Percentiles rank a stretch among this genome's conserved stretches.
Conservation (phyloP, 2,113 vertebrate genomes). For the Lophochroa leadbeateri region DNA sequence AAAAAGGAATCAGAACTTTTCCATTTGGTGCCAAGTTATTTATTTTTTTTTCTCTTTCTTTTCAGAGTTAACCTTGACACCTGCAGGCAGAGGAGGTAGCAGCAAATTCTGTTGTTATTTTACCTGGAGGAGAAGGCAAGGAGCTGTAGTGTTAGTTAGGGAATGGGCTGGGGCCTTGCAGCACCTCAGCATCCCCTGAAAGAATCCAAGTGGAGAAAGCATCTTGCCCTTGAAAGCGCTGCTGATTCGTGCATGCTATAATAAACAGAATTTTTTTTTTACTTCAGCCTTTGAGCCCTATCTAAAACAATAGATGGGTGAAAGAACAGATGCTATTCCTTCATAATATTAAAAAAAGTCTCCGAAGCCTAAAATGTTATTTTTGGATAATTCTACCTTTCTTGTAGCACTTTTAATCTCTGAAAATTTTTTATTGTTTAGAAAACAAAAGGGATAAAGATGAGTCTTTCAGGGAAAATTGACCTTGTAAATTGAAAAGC, state of each 20-base stretch:
- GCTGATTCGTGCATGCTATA: neutral
- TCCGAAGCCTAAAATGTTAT: neutral
- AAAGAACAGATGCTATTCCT: neutral
- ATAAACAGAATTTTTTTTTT: neutral
- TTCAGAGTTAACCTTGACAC: slow-evolving; percentile 41
- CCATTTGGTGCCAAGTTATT: neutral
- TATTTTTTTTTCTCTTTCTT: neutral
- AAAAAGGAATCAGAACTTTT: neutral
- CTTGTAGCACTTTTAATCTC: neutral
- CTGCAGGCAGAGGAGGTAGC: neutral
- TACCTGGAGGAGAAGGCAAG: slow-evolving; percentile 5
- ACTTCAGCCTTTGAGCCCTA: neutral
- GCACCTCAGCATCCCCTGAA: neutral
- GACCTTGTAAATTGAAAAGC: neutral
- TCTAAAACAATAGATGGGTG: neutral
- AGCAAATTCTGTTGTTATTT: slow-evolving; percentile 5
- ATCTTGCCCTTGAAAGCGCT: neutral
- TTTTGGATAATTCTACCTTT: neutral
- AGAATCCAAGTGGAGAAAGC: neutral
- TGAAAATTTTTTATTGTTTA: neutral
- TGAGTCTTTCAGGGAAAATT: neutral
- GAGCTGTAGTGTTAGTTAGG: slow-evolving; percentile 9
- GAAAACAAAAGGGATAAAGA: neutral
- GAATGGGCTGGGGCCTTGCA: neutral
- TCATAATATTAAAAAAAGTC: neutral